phyloP scores from a whole-genome alignment of 2,797 vertebrate genomes.

The Alauda arvensis region DNA sequence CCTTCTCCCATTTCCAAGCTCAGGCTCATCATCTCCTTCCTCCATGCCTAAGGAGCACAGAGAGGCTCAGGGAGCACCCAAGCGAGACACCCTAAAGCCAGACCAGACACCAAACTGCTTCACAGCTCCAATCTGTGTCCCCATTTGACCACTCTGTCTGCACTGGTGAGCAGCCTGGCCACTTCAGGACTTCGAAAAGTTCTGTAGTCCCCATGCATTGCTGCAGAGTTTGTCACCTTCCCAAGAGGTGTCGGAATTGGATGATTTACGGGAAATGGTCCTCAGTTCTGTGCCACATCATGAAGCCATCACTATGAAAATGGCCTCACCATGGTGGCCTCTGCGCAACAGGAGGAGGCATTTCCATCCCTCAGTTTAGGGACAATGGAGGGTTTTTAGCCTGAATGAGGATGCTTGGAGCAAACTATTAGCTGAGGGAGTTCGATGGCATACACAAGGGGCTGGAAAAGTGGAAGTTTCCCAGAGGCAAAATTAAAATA shows the following conservation, averaged over 20 bases:
- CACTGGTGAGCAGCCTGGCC: rapidly evolving
- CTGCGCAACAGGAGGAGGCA: not conserved
- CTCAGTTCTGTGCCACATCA: not conserved
- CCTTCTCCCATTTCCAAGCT: not conserved
- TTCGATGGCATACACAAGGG: not conserved
- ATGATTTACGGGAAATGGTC: rapidly evolving
- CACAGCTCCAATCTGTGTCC: not conserved
- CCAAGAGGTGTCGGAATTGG: not conserved
- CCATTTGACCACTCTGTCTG: rapidly evolving
- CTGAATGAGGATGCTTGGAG: conserved; percentile 7
- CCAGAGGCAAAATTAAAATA: conserved; percentile 1
- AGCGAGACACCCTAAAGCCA: rapidly evolving
- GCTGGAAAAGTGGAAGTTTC: conserved; percentile 7
- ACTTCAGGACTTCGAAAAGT: not conserved
- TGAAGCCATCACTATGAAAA: not conserved
- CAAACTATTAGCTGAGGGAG: conserved; percentile 24
- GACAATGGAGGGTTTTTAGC: conserved; percentile 37
- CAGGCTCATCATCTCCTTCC: not conserved
- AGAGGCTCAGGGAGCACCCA: not conserved
- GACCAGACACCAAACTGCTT: not conserved
- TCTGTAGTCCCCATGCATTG: not conserved
- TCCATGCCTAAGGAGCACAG: not conserved
- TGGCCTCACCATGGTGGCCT: not conserved
- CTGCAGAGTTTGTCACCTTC: not conserved
- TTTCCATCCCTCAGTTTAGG: not conserved